These are phyloP conservation scores for Paragorgia papillata DNA, from an alignment of 92 coral and sea anemone species.

Conservation along the genomic window DNA sequence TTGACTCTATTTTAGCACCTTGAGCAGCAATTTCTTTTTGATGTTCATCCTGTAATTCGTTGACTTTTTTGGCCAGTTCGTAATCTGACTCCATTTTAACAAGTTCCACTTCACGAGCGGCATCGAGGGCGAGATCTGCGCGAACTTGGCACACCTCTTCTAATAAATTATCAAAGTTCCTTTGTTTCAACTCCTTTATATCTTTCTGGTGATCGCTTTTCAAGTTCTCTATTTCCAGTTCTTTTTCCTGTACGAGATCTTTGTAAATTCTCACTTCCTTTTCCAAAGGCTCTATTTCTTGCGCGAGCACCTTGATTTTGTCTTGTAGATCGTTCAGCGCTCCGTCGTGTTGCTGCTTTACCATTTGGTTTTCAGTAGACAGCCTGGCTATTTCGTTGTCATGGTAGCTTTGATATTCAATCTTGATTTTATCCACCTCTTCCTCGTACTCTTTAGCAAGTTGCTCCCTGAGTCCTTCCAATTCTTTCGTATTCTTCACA, in stretches of 20 bases:
- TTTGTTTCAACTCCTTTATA: slow-evolving; percentile 63
- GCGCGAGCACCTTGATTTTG: slow-evolving; percentile 61
- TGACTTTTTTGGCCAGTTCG: slow-evolving; percentile 46
- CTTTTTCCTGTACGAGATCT: slow-evolving; percentile 48
- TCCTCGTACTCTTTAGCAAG: slow-evolving; percentile 67
- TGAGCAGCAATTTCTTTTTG: slow-evolving; percentile 48
- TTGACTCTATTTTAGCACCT: slow-evolving; percentile 53
- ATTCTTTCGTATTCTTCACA: slow-evolving; percentile 64
- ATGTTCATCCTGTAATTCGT: slow-evolving; percentile 52
- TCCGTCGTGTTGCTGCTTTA: slow-evolving; percentile 76
- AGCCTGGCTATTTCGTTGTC: slow-evolving; percentile 75
- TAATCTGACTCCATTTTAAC: slow-evolving; percentile 66
- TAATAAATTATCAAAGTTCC: slow-evolving; percentile 73
- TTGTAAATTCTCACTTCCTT: slow-evolving; percentile 50
- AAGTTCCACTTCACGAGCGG: slow-evolving; percentile 88
- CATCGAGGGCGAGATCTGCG: slow-evolving; percentile 91
- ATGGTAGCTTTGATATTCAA: slow-evolving; percentile 87
- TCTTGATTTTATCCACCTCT: slow-evolving; percentile 75
- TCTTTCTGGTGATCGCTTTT: slow-evolving; percentile 67
- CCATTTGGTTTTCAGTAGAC: slow-evolving; percentile 72
- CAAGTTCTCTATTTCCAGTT: slow-evolving; percentile 60
- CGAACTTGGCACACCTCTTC: slow-evolving; percentile 92
- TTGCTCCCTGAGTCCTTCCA: slow-evolving; percentile 49
- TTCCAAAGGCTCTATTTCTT: slow-evolving; percentile 65
- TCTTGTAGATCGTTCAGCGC: slow-evolving; percentile 59